These are phyloP conservation scores for Enteromius afrohamiltoni DNA, from an alignment of 2,797 vertebrate species.

Conservation along the genomic window DNA sequence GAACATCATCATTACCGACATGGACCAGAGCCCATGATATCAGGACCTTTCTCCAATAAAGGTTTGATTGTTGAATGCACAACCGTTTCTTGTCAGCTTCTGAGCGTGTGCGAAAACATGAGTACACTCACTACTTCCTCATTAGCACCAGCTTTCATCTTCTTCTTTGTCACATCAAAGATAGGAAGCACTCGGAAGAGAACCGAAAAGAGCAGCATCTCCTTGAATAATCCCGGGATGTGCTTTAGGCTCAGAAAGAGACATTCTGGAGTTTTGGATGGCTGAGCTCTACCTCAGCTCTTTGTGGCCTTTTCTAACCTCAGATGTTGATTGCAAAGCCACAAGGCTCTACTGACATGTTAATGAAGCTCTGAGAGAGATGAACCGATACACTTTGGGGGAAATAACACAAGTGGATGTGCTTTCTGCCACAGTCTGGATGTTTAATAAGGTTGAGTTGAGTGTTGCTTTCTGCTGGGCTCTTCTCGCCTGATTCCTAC, in stretches of 20 bases:
- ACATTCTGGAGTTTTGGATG: not conserved
- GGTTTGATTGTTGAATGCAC: not conserved
- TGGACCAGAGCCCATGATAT: not conserved
- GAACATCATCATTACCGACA: not conserved
- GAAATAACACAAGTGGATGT: conserved; percentile 7
- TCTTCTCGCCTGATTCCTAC: conserved; percentile 11
- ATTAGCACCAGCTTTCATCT: conserved; percentile 40
- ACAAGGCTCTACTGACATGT: conserved; percentile 5
- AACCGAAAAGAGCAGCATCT: not conserved
- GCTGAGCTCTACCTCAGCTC: not conserved
- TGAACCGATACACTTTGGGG: not conserved
- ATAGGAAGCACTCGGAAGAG: conserved; percentile 8
- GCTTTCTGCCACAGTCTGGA: not conserved
- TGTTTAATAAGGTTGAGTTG: conserved; percentile 1
- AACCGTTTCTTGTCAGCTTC: not conserved
- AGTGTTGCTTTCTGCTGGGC: not conserved
- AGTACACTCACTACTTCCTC: not conserved
- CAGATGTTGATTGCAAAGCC: conserved; percentile 16
- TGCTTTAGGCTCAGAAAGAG: conserved; percentile 1
- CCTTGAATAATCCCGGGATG: conserved; percentile 2
- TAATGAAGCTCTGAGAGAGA: conserved; percentile 1
- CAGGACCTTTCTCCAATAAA: conserved; percentile 6
- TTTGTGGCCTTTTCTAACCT: not conserved
- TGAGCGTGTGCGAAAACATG: not conserved
- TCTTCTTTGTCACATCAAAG: conserved; percentile 43